Evolutionary conservation across 2,797 vertebrate species (phyloP).

Genomic region (Urosaurus nigricauda): DNA sequence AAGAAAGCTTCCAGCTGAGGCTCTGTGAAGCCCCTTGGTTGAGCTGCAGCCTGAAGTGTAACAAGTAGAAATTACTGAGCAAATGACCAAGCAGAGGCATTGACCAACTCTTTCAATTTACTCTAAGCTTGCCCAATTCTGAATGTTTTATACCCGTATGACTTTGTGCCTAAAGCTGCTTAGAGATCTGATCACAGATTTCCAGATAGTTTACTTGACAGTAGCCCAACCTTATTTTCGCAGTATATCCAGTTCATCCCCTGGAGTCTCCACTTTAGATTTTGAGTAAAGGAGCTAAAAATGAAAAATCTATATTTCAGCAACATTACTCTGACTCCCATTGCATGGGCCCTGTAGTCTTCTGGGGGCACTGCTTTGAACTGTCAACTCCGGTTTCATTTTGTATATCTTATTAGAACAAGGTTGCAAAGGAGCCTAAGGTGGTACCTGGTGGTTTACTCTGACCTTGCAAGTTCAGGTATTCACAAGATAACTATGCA

Average conservation of each 20-base stretch:
- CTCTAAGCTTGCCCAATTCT: neutral
- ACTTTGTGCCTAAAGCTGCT: neutral
- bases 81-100: neutral
- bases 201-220: neutral
- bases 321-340: neutral
- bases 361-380: neutral
- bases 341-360: neutral
- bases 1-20: neutral
- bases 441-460: neutral
- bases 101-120: neutral
- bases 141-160: neutral
- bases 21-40: neutral
- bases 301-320: too few species aligned
- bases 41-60: neutral
- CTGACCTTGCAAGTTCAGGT: neutral
- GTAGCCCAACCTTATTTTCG: neutral
- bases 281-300: neutral
- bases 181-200: neutral
- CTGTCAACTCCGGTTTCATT: neutral
- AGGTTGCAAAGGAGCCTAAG: neutral
- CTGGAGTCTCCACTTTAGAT: neutral
- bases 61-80: neutral
- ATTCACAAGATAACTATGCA: neutral
- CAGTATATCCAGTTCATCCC: neutral
- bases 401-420: neutral